phyloP scores from a whole-genome alignment of 2,113 vertebrate genomes.

The Crypturellus undulatus region DNA sequence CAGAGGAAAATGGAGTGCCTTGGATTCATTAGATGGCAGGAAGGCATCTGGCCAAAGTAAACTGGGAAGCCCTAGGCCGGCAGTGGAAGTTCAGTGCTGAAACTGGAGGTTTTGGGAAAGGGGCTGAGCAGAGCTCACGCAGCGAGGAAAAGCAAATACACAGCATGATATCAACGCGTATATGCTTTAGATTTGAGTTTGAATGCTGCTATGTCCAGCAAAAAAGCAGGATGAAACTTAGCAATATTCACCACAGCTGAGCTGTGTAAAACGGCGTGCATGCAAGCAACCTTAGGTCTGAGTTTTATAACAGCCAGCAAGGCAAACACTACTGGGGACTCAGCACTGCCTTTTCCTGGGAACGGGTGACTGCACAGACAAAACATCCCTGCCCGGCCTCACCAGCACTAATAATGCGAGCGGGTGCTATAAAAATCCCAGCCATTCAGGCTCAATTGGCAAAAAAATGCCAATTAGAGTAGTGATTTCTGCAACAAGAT shows the following conservation, averaged over 20 bases:
- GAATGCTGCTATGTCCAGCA: fast-evolving
- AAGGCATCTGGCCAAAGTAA: neutral
- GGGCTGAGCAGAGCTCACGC: neutral
- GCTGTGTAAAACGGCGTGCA: fast-evolving
- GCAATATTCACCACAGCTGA: fast-evolving
- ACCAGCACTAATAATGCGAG: neutral
- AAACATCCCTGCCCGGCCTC: neutral
- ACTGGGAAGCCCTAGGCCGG: neutral
- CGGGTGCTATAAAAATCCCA: neutral
- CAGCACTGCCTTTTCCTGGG: fast-evolving
- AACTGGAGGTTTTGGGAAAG: neutral
- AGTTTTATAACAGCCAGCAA: fast-evolving
- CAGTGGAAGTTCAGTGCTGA: neutral
- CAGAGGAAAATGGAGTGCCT: neutral
- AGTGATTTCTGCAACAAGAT: neutral
- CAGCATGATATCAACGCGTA: fast-evolving
- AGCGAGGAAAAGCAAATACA: neutral
- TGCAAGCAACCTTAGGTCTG: neutral
- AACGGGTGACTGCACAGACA: neutral
- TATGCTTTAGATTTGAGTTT: fast-evolving
- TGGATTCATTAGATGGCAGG: neutral
- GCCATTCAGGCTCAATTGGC: neutral
- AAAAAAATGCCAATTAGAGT: fast-evolving
- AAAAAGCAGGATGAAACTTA: fast-evolving
- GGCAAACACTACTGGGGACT: neutral